Evolutionary conservation across 2,113 vertebrate genomes (phyloP).

Genomic region (Egretta garzetta): DNA sequence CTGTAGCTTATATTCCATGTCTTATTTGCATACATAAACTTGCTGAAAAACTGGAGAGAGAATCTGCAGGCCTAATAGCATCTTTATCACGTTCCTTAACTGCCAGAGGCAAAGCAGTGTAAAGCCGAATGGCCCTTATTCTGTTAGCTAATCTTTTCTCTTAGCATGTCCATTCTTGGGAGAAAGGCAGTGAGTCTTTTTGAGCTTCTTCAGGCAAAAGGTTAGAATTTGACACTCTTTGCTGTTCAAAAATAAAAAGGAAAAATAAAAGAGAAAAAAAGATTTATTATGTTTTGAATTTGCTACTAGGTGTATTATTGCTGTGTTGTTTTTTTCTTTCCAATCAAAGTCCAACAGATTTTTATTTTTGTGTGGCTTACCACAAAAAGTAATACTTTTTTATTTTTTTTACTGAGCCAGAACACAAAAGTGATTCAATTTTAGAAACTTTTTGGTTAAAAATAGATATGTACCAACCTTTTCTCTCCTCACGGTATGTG

Average conservation of each 20-base stretch:
- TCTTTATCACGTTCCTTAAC: background rate
- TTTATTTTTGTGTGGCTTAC: conserved; percentile 34
- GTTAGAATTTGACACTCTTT: conserved; percentile 12
- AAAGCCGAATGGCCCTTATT: background rate
- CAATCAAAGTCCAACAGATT: background rate
- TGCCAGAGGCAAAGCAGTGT: background rate
- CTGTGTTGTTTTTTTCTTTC: background rate
- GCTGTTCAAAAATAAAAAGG: background rate
- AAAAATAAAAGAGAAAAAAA: conserved; percentile 10
- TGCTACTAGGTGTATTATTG: conserved; percentile 38
- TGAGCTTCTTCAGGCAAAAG: conserved; percentile 9
- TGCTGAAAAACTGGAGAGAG: background rate
- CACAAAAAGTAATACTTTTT: conserved; percentile 32
- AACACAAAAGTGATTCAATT: conserved; percentile 53
- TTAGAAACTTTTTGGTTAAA: conserved; percentile 75
- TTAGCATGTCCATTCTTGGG: background rate
- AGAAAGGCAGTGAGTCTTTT: background rate
- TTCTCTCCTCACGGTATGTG: conserved; percentile 73
- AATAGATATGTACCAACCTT: conserved; percentile 74
- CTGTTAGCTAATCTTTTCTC: background rate
- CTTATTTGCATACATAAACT: background rate
- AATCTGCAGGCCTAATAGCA: background rate
- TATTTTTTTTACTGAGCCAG: conserved; percentile 38
- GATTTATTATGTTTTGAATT: conserved; percentile 60
- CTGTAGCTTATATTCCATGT: background rate